A percentile compares a stretch with the other conserved stretches of the same genome.
phyloP scores from a whole-genome alignment of 1,140 invertebrate species.

The Dendrolimus punctatus region DNA sequence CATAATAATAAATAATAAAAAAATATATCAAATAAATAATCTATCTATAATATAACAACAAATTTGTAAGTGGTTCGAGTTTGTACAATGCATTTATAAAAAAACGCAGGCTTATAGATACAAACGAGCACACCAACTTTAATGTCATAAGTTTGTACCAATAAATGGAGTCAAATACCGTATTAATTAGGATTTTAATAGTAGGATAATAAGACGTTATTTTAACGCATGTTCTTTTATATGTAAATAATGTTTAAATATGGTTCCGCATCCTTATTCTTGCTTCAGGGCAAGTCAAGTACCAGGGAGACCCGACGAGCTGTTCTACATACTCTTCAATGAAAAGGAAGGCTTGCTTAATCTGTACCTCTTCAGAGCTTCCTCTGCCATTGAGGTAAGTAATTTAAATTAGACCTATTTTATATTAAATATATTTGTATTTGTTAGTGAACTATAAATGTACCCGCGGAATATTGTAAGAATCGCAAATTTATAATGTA shows the following conservation, averaged over 20 bases:
- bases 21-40: too few species aligned
- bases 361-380: slow-evolving; percentile 77
- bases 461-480: background rate
- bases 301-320: slow-evolving; percentile 67
- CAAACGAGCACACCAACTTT: too few species aligned
- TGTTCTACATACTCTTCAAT: slow-evolving; percentile 77
- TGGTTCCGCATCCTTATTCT: background rate
- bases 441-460: too few species aligned
- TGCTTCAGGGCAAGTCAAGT: slow-evolving; percentile 68
- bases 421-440: background rate
- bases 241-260: background rate
- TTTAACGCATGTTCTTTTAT: background rate
- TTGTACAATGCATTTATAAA: too few species aligned
- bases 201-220: too few species aligned
- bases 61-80: too few species aligned
- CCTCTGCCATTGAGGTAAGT: slow-evolving; percentile 75
- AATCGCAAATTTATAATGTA: background rate
- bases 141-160: too few species aligned
- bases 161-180: too few species aligned
- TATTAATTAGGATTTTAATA: too few species aligned
- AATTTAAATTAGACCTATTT: slow-evolving; percentile 1
- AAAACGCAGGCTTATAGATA: too few species aligned
- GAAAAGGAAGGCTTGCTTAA: slow-evolving; percentile 75
- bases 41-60: too few species aligned
- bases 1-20: too few species aligned